Conservation (phyloP, 2,888 invertebrate genomes). For the Temnothorax unifasciatus region DNA sequence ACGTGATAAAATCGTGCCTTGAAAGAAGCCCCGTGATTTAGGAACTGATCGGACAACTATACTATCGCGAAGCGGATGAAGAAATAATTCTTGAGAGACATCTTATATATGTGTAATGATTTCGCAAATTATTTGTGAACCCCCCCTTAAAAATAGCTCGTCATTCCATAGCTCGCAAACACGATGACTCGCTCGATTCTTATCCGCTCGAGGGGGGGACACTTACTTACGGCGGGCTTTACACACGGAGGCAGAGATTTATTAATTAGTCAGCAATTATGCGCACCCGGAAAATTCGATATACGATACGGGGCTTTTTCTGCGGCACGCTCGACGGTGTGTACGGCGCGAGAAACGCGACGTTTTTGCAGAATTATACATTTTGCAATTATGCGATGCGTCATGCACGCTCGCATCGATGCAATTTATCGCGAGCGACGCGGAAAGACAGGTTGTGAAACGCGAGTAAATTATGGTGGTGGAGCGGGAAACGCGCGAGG, state of each 20-base stretch:
- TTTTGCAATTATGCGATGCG: constrained; percentile 38
- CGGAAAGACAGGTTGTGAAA: constrained; percentile 27
- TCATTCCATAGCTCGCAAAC: constrained; percentile 12
- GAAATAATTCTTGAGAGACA: background rate
- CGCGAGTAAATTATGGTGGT: constrained; percentile 30
- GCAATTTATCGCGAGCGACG: constrained; percentile 47
- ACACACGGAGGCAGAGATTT: constrained; percentile 30
- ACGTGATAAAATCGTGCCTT: background rate
- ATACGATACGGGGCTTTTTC: constrained; percentile 38
- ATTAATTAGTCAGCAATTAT: constrained; percentile 53
- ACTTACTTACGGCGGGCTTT: constrained; percentile 22
- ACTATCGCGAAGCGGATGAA: background rate
- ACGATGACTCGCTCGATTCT: constrained; percentile 33
- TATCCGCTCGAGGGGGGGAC: background rate
- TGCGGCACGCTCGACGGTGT: background rate
- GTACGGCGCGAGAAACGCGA: constrained; percentile 14
- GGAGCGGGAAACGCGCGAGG: background rate
- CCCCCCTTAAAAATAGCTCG: constrained; percentile 1
- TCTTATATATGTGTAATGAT: background rate
- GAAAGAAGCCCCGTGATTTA: background rate
- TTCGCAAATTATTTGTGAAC: background rate
- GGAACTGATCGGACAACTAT: background rate
- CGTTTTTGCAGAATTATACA: constrained; percentile 39
- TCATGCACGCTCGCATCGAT: constrained; percentile 37
- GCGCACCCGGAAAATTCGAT: constrained; percentile 49